These are phyloP conservation scores for Brenthis hecate DNA, from an alignment of 2,888 invertebrate species.

Conservation along the genomic window DNA sequence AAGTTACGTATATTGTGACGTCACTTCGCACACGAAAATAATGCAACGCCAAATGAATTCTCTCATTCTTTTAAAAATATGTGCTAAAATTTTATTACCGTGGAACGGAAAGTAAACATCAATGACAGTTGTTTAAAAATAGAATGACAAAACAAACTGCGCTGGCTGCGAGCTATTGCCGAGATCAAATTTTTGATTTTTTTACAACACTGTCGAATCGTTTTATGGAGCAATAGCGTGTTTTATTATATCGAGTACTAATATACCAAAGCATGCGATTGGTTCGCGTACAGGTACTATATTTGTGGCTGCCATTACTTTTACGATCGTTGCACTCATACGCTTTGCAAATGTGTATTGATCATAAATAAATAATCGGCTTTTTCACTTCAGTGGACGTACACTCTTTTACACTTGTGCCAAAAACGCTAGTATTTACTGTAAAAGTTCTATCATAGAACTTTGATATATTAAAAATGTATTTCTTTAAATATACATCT, in stretches of 20 bases:
- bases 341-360: constrained; percentile 33
- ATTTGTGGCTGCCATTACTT: constrained; percentile 39
- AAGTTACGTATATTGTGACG: background rate
- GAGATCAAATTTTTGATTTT: constrained; percentile 45
- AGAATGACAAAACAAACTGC: constrained; percentile 42
- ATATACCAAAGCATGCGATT: constrained; percentile 39
- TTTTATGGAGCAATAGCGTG: constrained; percentile 44
- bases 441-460: constrained; percentile 14
- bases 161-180: constrained; percentile 43
- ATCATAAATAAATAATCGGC: constrained; percentile 36
- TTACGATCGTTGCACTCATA: constrained; percentile 38
- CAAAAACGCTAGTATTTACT: constrained; percentile 16
- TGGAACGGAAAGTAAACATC: constrained; percentile 37
- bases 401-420: constrained; percentile 27
- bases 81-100: constrained; percentile 30
- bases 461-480: constrained; percentile 10
- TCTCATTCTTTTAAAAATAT: constrained; percentile 16
- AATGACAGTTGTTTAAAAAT: constrained; percentile 43
- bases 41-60: background rate
- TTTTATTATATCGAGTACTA: constrained; percentile 44
- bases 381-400: constrained; percentile 32
- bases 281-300: constrained; percentile 39
- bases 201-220: constrained; percentile 43
- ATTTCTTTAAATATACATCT: too few species aligned
- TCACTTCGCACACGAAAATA: background rate